Conservation (phyloP, 1,140 invertebrate species). For the Trialeurodes vaporariorum region DNA sequence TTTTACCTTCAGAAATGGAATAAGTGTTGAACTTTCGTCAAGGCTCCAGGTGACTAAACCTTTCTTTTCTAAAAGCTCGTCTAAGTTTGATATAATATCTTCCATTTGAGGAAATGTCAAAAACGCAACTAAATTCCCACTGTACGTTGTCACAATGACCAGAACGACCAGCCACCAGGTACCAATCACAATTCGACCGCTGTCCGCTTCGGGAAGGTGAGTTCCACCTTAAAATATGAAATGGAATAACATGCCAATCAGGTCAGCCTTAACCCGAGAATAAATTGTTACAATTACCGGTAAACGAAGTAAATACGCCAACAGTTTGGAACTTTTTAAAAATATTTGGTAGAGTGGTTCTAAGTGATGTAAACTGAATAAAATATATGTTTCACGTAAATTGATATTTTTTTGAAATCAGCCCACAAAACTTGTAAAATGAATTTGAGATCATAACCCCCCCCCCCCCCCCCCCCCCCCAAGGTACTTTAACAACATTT, state of each 20-base stretch:
- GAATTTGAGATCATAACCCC: too few species aligned
- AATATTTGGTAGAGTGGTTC: too few species aligned
- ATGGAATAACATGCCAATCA: background rate
- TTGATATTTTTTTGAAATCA: too few species aligned
- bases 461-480: too few species aligned
- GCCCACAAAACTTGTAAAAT: too few species aligned
- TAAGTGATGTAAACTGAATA: too few species aligned
- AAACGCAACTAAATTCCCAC: conserved; percentile 84
- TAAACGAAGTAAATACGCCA: too few species aligned
- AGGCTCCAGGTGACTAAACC: conserved; percentile 58
- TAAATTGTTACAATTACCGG: too few species aligned
- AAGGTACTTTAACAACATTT: too few species aligned
- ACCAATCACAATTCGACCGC: conserved; percentile 74
- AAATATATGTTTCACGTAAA: too few species aligned
- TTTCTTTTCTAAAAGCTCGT: conserved; percentile 51
- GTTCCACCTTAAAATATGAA: conserved; percentile 66
- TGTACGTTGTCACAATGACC: conserved; percentile 82
- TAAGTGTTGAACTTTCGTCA: conserved; percentile 56
- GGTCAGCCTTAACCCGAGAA: background rate
- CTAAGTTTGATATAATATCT: conserved; percentile 55
- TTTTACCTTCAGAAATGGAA: conserved; percentile 48
- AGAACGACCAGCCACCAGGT: conserved; percentile 90
- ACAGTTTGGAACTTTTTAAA: too few species aligned
- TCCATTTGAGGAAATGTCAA: conserved; percentile 83
- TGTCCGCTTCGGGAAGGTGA: conserved; percentile 68